Base-by-base conservation (phyloP, 2,888 invertebrate species). In the Leptopterna dolabrata region DNA sequence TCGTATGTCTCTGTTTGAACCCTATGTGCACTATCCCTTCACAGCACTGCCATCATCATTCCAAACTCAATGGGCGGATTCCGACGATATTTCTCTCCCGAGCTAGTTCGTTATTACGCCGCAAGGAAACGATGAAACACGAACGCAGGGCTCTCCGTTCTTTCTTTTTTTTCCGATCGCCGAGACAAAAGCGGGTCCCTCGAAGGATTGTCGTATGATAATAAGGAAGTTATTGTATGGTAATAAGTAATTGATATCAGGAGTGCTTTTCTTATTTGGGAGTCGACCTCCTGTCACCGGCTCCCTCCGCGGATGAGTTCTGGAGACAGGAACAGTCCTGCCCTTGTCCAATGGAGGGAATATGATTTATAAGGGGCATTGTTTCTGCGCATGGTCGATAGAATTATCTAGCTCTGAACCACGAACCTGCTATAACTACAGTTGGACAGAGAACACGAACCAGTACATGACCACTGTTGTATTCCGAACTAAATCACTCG, bases 181-280 rank as follows among this genome's bases (percentile, higher is more conserved):
- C n/a, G 24, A 63, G 63, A 63, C 63, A 63, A 63, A 63, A 63
- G 63, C 63, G 63, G 27, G 24, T 3, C 24, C 63, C 63, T 63
- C 19, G 63, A 63, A 63, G 63, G 63, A 63, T 63, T 63, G 63
- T 63, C 63, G 63, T 63, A 63, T 63, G 63, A 27, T 63, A 63
- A 63, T 63, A 63, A 63, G 63, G 24, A 63, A 63, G 63, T 63
- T 63, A 63, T 63, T 63, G 63, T 63, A 63, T 63, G 63, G 63
- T 63, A 63, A 63, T 63, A 63, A 24, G 63, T 63, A 63, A 63
- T 63, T 63, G 63, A 63, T 63, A 63, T 63, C 63, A 13, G 63
- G 63, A 63, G 63, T 63, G 63, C 63, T 63, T 63, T 63, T 63
- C 63, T 63, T 63, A 63, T 63, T 63, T 63, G 63, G 63, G 63